A percentile compares a stretch with the other conserved stretches of the same genome.
These are phyloP conservation scores for Ursus arctos DNA, from an alignment of 2,113 vertebrate species.

Conservation along the genomic window DNA sequence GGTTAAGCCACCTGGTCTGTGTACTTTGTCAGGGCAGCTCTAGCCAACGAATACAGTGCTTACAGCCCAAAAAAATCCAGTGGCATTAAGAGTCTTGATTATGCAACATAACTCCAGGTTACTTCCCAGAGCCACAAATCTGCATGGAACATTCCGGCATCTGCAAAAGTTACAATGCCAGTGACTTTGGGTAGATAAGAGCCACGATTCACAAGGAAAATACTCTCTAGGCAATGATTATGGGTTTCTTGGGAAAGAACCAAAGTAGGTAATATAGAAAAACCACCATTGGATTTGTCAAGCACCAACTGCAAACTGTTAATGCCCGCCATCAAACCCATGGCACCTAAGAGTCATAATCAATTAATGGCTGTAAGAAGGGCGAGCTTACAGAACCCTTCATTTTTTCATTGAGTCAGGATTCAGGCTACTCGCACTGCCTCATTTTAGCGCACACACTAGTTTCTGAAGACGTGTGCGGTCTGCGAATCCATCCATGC, in stretches of 20 bases:
- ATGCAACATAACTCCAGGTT: neutral
- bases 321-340: fast-evolving
- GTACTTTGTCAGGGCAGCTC: neutral
- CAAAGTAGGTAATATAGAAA: neutral
- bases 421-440: fast-evolving
- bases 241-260: neutral
- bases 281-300: neutral
- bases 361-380: neutral
- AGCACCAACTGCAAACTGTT: neutral
- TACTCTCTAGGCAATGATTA: neutral
- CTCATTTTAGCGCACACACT: neutral
- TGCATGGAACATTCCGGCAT: fast-evolving
- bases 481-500: neutral
- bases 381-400: neutral
- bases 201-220: no score
- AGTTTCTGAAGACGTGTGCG: neutral
- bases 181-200: neutral
- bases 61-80: neutral
- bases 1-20: neutral
- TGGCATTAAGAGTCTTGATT: neutral
- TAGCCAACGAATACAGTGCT: neutral
- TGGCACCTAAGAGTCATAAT: neutral
- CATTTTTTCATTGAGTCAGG: neutral
- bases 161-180: neutral
- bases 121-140: neutral